These are phyloP conservation scores for Drosophila tristis DNA, from an alignment of 1,140 invertebrate species.

Conservation along the genomic window DNA sequence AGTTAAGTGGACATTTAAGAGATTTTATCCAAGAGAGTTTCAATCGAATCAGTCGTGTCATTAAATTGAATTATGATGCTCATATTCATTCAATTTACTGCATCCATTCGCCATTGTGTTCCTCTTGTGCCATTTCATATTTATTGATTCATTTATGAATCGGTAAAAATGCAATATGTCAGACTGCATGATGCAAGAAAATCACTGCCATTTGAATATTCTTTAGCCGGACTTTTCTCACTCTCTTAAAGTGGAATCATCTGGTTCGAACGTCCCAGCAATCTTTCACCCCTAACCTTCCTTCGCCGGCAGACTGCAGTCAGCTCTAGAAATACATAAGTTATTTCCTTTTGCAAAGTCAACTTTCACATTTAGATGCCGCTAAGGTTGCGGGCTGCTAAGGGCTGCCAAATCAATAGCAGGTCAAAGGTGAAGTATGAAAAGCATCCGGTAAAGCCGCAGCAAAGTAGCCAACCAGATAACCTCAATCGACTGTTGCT, in stretches of 20 bases:
- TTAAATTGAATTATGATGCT: no score
- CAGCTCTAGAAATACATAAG: neutral
- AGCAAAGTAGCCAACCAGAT: slow-evolving; percentile 17
- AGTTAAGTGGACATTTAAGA: slow-evolving; percentile 29
- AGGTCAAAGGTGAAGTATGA: slow-evolving; percentile 44
- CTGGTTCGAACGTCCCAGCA: neutral
- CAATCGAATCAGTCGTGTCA: slow-evolving; percentile 20
- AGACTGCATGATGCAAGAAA: no score
- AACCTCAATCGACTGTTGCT: slow-evolving; percentile 43
- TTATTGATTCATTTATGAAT: no score
- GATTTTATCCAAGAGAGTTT: slow-evolving; percentile 27
- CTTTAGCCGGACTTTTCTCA: neutral
- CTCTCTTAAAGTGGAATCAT: neutral
- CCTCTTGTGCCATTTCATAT: no score
- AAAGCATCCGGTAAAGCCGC: slow-evolving; percentile 12
- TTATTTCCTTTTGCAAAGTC: slow-evolving; percentile 32
- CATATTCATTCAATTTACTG: no score
- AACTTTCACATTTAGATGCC: slow-evolving; percentile 55
- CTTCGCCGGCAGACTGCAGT: neutral
- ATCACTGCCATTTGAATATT: no score
- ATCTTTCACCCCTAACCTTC: slow-evolving; percentile 25
- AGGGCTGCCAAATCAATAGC: slow-evolving; percentile 43
- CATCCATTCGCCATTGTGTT: no score
- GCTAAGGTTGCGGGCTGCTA: neutral
- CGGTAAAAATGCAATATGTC: no score